Base-by-base conservation (phyloP, 2,113 vertebrate species). In the Axis porcinus region DNA sequence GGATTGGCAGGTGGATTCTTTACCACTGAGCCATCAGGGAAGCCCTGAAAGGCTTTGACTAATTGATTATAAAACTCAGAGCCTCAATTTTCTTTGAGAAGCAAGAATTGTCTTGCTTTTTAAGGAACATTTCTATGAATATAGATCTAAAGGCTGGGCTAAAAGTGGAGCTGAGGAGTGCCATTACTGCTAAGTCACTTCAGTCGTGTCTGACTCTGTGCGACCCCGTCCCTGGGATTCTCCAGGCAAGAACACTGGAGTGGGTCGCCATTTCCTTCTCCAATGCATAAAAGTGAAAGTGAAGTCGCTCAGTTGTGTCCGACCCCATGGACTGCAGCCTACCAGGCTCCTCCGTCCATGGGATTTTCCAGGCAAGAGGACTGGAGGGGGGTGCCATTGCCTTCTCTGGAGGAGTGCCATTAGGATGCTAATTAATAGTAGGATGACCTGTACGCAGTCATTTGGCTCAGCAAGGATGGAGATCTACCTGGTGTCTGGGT, bases 71-170 rank as follows among this genome's bases (percentile, higher is more conserved):
- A 81, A 95, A 92, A 93, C 14, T 57, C 45, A 92, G 57, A 3
- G 2, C 36, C 43, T 88, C 45, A 21, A 3, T 90, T 95, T 97
- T 78, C 47, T 85, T 95, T 58, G 36, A 97, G 67, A 87, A 97
- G 28, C 45, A 88, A 85, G 60, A 87, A 43, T 84, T 91, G 36
- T 25, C 40, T 17, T 33, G 4, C 67, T n/a, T 58, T 89, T 74
- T 36, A 55, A 92, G 62, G 45, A 60, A 60, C 89, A 67, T 76
- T 57, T 40, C 62, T 55, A n/a, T 30, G 33, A 86, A 78, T 76
- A 17, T 67, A 87, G 3, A 27, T 45, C n/a, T 94, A n/a, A 76
- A 87, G 58, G 16, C 86, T 60, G 36, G 67, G 17, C 11, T 9
- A 27, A 7, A 79, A 83, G 25, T 64, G 58, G 33, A 89, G 5